Conservation (phyloP, 2,797 vertebrate species). For the Monodelphis domestica region DNA sequence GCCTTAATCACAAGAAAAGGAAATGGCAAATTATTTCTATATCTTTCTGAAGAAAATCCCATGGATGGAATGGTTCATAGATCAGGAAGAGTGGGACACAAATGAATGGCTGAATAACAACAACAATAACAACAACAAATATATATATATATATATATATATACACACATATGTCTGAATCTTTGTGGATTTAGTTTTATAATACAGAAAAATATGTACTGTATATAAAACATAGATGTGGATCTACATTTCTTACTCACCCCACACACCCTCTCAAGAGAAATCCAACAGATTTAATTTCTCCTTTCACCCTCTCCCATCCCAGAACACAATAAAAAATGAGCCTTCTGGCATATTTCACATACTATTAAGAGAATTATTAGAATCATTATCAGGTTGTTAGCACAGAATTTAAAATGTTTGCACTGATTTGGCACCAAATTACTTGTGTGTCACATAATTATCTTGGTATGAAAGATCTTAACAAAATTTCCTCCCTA, state of each 20-base stretch:
- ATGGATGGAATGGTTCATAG: too few relatives aligned
- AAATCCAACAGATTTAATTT: conserved; percentile 14
- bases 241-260: too few relatives aligned
- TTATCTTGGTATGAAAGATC: background rate
- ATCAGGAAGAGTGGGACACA: too few relatives aligned
- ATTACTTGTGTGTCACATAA: background rate
- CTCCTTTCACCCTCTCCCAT: background rate
- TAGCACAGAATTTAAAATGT: conserved; percentile 47
- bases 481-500: conserved; percentile 29
- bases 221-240: too few relatives aligned
- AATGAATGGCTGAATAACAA: too few relatives aligned
- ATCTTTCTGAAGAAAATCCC: too few relatives aligned
- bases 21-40: too few relatives aligned
- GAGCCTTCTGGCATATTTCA: conserved; percentile 57
- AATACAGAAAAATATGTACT: background rate
- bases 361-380: conserved; percentile 52
- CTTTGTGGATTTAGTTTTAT: background rate
- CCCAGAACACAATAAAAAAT: conserved; percentile 39
- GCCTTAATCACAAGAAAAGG: too few relatives aligned
- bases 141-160: too few relatives aligned
- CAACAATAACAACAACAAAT: too few relatives aligned
- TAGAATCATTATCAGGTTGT: conserved; percentile 61
- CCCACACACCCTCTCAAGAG: conserved; percentile 5
- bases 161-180: background rate
- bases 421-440: conserved; percentile 13